phyloP scores from a whole-genome alignment of 2,113 vertebrate genomes.

The Rhinolophus ferrumequinum region DNA sequence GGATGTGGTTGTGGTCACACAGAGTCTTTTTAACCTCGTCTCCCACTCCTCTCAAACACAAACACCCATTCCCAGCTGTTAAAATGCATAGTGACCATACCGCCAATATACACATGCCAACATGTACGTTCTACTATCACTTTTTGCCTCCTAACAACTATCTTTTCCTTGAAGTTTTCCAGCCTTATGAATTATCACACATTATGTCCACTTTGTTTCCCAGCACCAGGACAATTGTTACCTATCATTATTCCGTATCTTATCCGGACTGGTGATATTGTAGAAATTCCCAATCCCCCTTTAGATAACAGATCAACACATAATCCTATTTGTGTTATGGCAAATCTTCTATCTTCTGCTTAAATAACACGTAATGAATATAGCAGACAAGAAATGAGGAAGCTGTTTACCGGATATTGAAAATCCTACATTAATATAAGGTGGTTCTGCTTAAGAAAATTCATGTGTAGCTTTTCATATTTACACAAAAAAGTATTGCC shows the following conservation, averaged over 20 bases:
- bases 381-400: background rate
- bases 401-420: background rate
- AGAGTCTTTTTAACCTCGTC: background rate
- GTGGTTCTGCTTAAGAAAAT: slow-evolving; percentile 46
- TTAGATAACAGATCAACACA: background rate
- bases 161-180: background rate
- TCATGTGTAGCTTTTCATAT: background rate
- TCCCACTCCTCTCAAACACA: background rate
- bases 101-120: background rate
- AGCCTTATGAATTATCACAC: background rate
- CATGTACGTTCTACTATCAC: background rate
- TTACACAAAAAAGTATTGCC: background rate
- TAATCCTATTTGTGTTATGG: background rate
- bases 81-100: background rate
- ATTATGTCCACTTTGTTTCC: background rate
- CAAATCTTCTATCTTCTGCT: slow-evolving; percentile 5
- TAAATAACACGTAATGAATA: background rate
- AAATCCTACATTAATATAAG: background rate
- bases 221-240: background rate
- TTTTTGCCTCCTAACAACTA: background rate
- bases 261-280: background rate
- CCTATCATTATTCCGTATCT: background rate
- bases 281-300: background rate
- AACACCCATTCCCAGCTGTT: background rate
- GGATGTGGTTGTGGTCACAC: background rate